A percentile compares a stretch with the other conserved stretches of the same genome.
Evolutionary conservation across 2,888 invertebrate species (phyloP).

Genomic region (Caenorhabditis becei): DNA sequence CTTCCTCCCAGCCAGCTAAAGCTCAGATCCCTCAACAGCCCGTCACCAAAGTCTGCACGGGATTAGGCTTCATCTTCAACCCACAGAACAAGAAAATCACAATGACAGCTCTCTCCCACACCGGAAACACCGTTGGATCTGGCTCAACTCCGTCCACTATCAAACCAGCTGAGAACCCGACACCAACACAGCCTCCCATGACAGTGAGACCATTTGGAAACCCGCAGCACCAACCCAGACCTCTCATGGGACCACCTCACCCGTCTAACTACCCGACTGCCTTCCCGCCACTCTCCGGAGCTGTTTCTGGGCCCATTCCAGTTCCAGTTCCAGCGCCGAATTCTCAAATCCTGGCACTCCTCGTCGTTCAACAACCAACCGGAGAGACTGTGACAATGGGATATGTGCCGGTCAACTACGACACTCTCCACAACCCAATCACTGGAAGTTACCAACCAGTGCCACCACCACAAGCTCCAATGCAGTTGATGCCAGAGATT

Average conservation of each 20-base stretch:
- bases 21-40: neutral
- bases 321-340: neutral
- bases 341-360: neutral
- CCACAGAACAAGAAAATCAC: neutral
- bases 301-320: too few relatives aligned
- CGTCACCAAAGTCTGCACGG: neutral
- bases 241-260: neutral
- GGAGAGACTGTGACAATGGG: slow-evolving; percentile 9
- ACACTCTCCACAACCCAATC: neutral
- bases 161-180: too few relatives aligned
- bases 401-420: neutral
- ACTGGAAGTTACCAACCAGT: neutral
- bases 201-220: too few relatives aligned
- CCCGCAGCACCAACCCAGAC: neutral
- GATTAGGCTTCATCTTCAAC: neutral
- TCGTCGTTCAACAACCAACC: neutral
- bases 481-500: too few relatives aligned
- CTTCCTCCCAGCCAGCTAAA: neutral
- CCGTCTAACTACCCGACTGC: neutral
- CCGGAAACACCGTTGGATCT: too few relatives aligned
- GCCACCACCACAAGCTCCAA: too few relatives aligned
- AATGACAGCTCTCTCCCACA: neutral
- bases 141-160: neutral
- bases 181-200: neutral
- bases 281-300: neutral